Conservation (phyloP, 2,888 invertebrate genomes). For the Xanthorhoe designata region DNA sequence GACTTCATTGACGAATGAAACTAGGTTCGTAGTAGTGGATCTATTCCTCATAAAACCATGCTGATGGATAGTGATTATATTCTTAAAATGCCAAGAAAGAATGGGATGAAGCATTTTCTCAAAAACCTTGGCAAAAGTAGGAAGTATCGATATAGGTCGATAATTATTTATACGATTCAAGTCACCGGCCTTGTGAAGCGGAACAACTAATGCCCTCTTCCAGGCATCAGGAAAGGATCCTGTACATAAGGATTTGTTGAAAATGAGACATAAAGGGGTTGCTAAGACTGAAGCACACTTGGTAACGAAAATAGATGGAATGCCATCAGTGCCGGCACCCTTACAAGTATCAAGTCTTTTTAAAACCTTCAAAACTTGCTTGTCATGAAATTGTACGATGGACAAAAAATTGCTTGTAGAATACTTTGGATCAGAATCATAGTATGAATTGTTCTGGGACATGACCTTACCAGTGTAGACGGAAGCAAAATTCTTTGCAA, state of each 20-base stretch:
- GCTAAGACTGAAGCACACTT: neutral
- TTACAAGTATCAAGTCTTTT: neutral
- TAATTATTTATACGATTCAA: neutral
- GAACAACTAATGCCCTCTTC: neutral
- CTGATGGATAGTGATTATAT: neutral
- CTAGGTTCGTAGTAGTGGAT: neutral
- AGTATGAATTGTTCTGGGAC: too few species aligned
- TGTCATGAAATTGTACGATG: neutral
- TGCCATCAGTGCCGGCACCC: neutral
- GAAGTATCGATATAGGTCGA: constrained; percentile 1
- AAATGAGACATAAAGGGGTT: neutral
- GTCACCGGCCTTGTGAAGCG: neutral
- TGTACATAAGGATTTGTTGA: neutral
- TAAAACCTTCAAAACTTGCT: neutral
- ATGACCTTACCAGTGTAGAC: too few species aligned
- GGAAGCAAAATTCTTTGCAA: too few species aligned
- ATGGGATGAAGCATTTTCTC: neutral
- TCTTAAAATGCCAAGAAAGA: neutral
- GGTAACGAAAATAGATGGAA: neutral
- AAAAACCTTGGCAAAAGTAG: neutral
- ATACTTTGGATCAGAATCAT: too few species aligned
- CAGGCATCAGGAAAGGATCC: neutral
- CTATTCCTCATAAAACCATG: neutral
- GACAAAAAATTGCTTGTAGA: too few species aligned
- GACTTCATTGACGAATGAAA: neutral